Evolutionary conservation across 2,797 vertebrate species (phyloP).

Genomic region (Ptychobarbus kaznakovi): DNA sequence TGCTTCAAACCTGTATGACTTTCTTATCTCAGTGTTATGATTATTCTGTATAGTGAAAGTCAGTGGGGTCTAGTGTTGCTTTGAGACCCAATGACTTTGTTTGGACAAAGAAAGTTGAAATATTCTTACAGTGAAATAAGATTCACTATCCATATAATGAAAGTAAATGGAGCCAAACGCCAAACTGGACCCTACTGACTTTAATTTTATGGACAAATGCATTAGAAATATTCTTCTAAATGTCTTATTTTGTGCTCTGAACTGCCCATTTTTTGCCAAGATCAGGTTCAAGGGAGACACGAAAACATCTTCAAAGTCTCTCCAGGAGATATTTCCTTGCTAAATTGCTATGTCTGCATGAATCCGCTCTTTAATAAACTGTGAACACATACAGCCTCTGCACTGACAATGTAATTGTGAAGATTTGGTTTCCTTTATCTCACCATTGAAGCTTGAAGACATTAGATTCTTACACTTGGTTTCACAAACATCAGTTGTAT

Average conservation of each 20-base stretch:
- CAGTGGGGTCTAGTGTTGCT: background rate
- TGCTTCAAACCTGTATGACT: background rate
- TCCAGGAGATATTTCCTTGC: background rate
- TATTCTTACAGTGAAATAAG: background rate
- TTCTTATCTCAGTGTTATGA: too few relatives aligned
- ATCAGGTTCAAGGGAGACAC: background rate
- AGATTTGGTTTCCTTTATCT: slow-evolving; percentile 16
- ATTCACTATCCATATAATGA: too few relatives aligned
- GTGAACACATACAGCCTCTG: background rate
- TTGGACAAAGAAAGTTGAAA: background rate
- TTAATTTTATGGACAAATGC: background rate
- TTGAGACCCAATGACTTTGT: background rate
- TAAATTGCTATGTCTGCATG: slow-evolving; percentile 5
- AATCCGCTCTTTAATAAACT: slow-evolving; percentile 26
- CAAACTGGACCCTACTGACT: background rate
- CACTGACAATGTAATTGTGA: background rate
- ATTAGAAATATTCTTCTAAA: background rate
- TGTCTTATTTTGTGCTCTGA: background rate
- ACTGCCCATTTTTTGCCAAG: background rate
- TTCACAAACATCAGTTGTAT: slow-evolving; percentile 64
- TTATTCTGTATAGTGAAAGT: background rate
- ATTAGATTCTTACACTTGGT: slow-evolving; percentile 37
- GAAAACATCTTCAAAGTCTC: background rate
- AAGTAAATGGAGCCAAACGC: too few relatives aligned
- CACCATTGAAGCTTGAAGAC: slow-evolving; percentile 28